Percentiles rank a stretch among this genome's conserved stretches.
phyloP scores from a whole-genome alignment of 2,888 invertebrate genomes.

The Elysia crispata region DNA sequence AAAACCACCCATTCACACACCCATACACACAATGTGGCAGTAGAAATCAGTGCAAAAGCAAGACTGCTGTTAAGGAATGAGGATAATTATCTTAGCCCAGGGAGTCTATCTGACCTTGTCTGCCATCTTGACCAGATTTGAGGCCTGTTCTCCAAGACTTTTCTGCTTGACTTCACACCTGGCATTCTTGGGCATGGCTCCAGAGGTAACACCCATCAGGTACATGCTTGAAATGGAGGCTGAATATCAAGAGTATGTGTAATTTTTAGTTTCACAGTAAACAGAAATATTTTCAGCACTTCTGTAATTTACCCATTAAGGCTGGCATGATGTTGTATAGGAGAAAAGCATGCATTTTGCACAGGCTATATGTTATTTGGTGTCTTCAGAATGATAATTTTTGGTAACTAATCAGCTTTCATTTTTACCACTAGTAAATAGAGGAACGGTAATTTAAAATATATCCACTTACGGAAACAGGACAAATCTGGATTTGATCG shows the following conservation, averaged over 20 bases:
- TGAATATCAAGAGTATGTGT: not conserved
- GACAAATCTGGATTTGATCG: constrained; percentile 45
- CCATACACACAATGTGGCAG: too few species aligned
- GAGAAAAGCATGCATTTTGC: not conserved
- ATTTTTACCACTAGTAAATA: not conserved
- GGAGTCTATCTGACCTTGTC: constrained; percentile 74
- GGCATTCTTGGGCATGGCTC: constrained; percentile 53
- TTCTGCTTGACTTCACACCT: constrained; percentile 62
- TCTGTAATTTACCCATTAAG: too few species aligned
- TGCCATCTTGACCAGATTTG: constrained; percentile 77
- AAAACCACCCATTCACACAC: too few species aligned
- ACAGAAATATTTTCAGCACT: too few species aligned
- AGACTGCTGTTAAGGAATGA: too few species aligned
- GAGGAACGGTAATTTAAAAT: not conserved
- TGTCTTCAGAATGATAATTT: too few species aligned
- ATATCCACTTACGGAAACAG: constrained; percentile 35
- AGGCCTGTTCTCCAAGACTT: constrained; percentile 80
- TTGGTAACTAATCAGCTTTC: not conserved
- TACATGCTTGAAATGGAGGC: constrained; percentile 41
- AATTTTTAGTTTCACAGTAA: too few species aligned
- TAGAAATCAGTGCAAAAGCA: too few species aligned
- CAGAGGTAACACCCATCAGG: constrained; percentile 48
- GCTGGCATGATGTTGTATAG: too few species aligned
- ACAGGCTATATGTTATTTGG: too few species aligned
- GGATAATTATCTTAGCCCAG: too few species aligned